Percentiles rank a stretch among this genome's conserved stretches.
Evolutionary conservation across 1,140 invertebrate species (phyloP).

Genomic region (Argopecten irradians): DNA sequence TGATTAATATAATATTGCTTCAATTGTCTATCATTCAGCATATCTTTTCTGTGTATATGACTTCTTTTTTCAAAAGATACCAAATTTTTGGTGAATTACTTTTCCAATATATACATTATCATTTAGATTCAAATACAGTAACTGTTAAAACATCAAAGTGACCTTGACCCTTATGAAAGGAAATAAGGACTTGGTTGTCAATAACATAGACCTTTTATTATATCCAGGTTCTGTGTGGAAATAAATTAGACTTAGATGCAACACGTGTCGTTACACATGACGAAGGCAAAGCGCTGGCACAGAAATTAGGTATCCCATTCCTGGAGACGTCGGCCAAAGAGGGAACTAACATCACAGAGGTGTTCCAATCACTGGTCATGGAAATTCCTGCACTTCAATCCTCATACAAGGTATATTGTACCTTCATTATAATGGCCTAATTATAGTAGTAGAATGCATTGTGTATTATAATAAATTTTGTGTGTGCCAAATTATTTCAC

Average conservation of each 20-base stretch:
- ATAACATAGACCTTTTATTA: too few relatives aligned
- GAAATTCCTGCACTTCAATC: constrained; percentile 88
- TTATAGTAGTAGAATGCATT: too few relatives aligned
- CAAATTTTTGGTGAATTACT: not conserved
- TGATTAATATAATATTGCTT: too few relatives aligned
- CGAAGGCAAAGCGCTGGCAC: constrained; percentile 88
- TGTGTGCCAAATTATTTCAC: too few relatives aligned
- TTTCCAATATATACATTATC: not conserved
- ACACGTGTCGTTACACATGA: constrained; percentile 87
- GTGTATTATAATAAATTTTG: too few relatives aligned
- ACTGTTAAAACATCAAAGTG: too few relatives aligned
- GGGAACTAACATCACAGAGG: constrained; percentile 96
- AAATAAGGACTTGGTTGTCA: too few relatives aligned
- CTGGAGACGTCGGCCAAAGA: constrained; percentile 98
- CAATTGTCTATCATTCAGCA: too few relatives aligned
- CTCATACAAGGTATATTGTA: constrained; percentile 66
- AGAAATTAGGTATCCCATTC: constrained; percentile 96
- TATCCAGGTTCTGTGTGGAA: constrained; percentile 89
- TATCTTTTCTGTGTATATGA: too few relatives aligned
- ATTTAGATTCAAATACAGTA: not conserved
- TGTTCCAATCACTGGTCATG: constrained; percentile 98
- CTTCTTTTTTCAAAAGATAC: not conserved
- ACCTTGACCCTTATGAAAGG: too few relatives aligned
- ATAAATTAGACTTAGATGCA: constrained; percentile 94
- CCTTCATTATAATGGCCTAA: too few relatives aligned